Conservation (phyloP, 2,797 vertebrate species). For the Peromyscus eremicus region DNA sequence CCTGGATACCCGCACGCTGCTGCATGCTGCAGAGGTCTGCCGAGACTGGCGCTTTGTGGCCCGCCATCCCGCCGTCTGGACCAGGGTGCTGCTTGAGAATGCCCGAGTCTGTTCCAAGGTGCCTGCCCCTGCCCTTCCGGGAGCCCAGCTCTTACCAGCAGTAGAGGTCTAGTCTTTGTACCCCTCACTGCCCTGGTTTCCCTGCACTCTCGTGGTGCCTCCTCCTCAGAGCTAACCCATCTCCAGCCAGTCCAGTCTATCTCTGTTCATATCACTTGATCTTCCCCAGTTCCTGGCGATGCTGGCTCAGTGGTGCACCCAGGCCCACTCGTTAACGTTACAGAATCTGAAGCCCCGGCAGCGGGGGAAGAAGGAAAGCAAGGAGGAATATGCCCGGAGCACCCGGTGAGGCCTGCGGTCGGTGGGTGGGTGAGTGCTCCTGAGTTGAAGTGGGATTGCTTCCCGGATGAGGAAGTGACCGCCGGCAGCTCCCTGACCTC, state of each 20-base stretch:
- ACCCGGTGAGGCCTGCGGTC: constrained; percentile 92
- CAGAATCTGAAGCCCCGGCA: constrained; percentile 99
- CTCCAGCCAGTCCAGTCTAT: background rate
- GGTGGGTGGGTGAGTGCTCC: background rate
- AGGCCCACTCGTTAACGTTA: constrained; percentile 98
- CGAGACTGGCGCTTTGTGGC: constrained; percentile 99
- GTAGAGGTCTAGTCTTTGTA: background rate
- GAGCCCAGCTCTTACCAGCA: background rate
- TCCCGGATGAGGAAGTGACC: background rate
- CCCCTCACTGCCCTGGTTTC: background rate
- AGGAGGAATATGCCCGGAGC: constrained; percentile 98
- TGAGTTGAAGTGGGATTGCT: background rate
- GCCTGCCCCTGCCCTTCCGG: constrained; percentile 14
- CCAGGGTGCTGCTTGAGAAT: constrained; percentile 97
- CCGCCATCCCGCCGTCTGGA: constrained; percentile 98
- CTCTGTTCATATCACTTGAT: background rate
- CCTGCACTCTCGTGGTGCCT: background rate
- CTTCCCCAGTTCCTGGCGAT: constrained; percentile 94
- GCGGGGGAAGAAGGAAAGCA: constrained; percentile 98
- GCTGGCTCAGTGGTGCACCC: constrained; percentile 98
- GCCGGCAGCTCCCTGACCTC: background rate
- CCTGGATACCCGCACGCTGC: constrained; percentile 96
- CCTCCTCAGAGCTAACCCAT: background rate
- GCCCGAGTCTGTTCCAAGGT: constrained; percentile 98
- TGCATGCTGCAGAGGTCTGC: constrained; percentile 95